Conservation (phyloP, 2,113 vertebrate species). For the Engystomops pustulosus region DNA sequence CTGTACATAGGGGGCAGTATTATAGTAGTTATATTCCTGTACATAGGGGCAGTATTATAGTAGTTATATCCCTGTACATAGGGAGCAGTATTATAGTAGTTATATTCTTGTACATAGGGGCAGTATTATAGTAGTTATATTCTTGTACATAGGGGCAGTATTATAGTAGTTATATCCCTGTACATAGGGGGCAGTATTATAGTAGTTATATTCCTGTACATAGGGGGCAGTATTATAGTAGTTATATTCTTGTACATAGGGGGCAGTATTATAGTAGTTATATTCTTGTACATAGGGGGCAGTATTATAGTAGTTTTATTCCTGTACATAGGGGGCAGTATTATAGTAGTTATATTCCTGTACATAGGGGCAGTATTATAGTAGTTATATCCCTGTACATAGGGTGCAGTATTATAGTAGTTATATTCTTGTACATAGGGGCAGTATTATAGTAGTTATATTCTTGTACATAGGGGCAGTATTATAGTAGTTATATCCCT, state of each 20-base stretch:
- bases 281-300: slow-evolving; percentile 13
- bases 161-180: slow-evolving; percentile 15
- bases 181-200: neutral
- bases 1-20: neutral
- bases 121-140: slow-evolving; percentile 5
- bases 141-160: slow-evolving; percentile 3
- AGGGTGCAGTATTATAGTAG: neutral
- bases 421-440: neutral
- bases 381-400: neutral
- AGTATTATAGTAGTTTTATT: slow-evolving; percentile 15
- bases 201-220: slow-evolving; percentile 4
- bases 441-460: slow-evolving; percentile 6
- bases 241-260: slow-evolving; percentile 6
- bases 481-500: neutral
- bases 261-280: neutral
- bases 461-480: neutral
- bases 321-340: neutral
- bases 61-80: neutral
- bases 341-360: slow-evolving; percentile 5
- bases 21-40: slow-evolving; percentile 14
- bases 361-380: neutral
- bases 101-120: neutral
- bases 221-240: slow-evolving; percentile 10
- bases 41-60: neutral
- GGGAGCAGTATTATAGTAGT: neutral